Evolutionary conservation across 2,113 vertebrate species (phyloP).

Genomic region (Brienomyrus brachyistius): DNA sequence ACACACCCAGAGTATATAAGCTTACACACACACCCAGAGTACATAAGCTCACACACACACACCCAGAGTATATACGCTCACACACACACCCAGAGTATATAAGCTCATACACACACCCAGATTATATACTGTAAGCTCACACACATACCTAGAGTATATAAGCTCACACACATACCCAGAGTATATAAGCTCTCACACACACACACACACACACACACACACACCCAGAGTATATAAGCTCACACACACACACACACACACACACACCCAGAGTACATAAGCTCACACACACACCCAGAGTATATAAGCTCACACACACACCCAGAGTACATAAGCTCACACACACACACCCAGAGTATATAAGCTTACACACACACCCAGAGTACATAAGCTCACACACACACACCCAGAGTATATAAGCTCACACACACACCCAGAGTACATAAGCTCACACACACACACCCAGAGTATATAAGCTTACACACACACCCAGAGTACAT

Average conservation of each 20-base stretch:
- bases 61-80: neutral
- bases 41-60: neutral
- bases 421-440: neutral
- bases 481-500: neutral
- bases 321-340: neutral
- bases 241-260: too few species aligned
- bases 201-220: too few species aligned
- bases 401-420: neutral
- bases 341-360: neutral
- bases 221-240: neutral
- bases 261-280: neutral
- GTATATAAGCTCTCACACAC: neutral
- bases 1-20: neutral
- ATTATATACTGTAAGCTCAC: neutral
- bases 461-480: neutral
- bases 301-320: neutral
- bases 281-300: neutral
- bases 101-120: neutral
- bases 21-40: neutral
- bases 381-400: neutral
- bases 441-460: neutral
- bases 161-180: neutral
- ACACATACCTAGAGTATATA: neutral
- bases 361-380: neutral
- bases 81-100: neutral